These are phyloP conservation scores for Odontomachus brunneus DNA, from an alignment of 1,140 invertebrate species.

Conservation along the genomic window DNA sequence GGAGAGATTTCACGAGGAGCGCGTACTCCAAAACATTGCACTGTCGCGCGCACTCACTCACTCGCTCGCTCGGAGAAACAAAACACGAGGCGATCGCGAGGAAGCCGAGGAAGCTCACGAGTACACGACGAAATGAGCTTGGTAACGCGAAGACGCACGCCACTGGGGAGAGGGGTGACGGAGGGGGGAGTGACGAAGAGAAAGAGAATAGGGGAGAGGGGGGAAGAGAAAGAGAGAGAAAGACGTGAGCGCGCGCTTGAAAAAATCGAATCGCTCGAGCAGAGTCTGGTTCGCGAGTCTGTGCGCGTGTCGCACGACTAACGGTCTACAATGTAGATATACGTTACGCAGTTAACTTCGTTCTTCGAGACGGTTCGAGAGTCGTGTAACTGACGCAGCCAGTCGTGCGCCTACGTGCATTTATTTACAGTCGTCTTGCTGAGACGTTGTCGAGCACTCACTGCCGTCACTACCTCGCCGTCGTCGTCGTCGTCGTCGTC, in stretches of 20 bases:
- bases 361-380: neutral
- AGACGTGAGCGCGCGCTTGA: neutral
- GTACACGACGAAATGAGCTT: no score
- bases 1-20: slow-evolving; percentile 22
- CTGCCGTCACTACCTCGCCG: neutral
- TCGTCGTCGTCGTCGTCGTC: slow-evolving; percentile 12
- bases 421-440: slow-evolving; percentile 56
- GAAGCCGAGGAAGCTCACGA: slow-evolving; percentile 21
- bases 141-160: no score
- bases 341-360: slow-evolving; percentile 16
- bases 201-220: neutral
- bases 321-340: slow-evolving; percentile 48
- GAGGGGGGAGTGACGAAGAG: neutral
- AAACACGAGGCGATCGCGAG: slow-evolving; percentile 26
- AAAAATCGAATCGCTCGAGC: neutral
- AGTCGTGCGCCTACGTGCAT: slow-evolving; percentile 6
- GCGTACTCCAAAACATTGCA: slow-evolving; percentile 55
- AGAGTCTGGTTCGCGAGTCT: neutral
- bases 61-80: slow-evolving; percentile 41
- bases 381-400: neutral
- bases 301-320: slow-evolving; percentile 20
- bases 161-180: neutral
- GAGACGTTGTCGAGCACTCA: neutral
- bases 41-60: slow-evolving; percentile 50
- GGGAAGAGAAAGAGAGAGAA: neutral